Evolutionary conservation across 2,113 vertebrate species (phyloP).

Genomic region (Mohoua ochrocephala): DNA sequence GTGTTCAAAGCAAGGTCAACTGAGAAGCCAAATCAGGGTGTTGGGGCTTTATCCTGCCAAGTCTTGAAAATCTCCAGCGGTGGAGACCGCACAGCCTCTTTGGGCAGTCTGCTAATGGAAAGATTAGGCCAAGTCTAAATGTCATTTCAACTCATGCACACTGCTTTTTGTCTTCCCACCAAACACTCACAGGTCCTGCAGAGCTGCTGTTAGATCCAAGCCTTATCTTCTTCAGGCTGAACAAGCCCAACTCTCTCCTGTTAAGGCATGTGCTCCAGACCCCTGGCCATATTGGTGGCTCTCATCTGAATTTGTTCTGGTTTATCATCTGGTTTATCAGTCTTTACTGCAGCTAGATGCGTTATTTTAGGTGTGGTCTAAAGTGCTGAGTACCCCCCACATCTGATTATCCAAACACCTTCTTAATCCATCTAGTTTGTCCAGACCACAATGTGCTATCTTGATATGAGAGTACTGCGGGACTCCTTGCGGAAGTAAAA

Average conservation of each 20-base stretch:
- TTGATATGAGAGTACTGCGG: not conserved
- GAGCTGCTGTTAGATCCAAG: not conserved
- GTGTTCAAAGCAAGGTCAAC: not conserved
- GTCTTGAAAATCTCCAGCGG: not conserved
- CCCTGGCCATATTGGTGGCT: not conserved
- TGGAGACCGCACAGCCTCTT: not conserved
- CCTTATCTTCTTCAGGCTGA: not conserved
- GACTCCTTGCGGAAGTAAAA: not conserved
- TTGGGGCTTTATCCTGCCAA: not conserved
- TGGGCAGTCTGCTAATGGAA: not conserved
- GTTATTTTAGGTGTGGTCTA: not conserved
- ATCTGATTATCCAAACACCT: not conserved
- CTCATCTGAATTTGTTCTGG: not conserved
- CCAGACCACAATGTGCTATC: not conserved
- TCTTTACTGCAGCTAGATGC: not conserved
- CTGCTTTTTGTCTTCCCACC: not conserved
- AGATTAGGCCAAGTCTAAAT: not conserved
- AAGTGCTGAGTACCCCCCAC: not conserved
- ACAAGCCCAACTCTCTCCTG: not conserved
- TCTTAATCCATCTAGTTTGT: not conserved
- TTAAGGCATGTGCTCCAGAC: not conserved
- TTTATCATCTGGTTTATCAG: not conserved
- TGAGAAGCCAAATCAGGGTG: not conserved
- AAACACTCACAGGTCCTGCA: not conserved
- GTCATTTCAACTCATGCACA: not conserved